A percentile compares a stretch with the other conserved stretches of the same genome.
Conservation (phyloP, 1,140 invertebrate genomes). For the Trinorchestia longiramus region DNA sequence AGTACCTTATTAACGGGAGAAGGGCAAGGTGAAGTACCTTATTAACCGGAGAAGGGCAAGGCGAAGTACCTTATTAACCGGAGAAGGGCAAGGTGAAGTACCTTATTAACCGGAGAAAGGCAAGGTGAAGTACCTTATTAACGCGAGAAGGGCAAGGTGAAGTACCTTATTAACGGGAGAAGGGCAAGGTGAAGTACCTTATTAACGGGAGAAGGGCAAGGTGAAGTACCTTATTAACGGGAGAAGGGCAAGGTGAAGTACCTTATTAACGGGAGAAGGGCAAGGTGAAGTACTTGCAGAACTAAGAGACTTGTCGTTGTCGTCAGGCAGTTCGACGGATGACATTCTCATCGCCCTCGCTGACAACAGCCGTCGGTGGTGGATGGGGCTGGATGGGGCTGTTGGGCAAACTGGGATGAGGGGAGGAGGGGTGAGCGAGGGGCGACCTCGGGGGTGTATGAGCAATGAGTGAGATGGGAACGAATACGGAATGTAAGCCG, state of each 20-base stretch:
- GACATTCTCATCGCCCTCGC: slow-evolving; percentile 88
- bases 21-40: slow-evolving; percentile 9
- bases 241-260: background rate
- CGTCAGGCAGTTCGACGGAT: slow-evolving; percentile 90
- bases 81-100: slow-evolving; percentile 91
- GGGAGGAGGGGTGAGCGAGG: too few species aligned
- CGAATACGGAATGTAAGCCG: too few species aligned
- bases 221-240: background rate
- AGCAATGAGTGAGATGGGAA: too few species aligned
- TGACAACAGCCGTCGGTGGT: slow-evolving; percentile 81
- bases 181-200: background rate
- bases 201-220: background rate
- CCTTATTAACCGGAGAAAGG: background rate
- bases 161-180: background rate
- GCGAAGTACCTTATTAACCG: slow-evolving; percentile 72
- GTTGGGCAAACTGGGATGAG: slow-evolving; percentile 43
- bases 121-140: background rate
- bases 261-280: slow-evolving; percentile 80
- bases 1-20: slow-evolving; percentile 80
- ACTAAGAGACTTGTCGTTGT: slow-evolving; percentile 90
- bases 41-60: background rate
- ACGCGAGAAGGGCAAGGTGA: background rate
- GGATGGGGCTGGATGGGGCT: slow-evolving; percentile 91
- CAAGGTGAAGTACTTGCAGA: slow-evolving; percentile 92
- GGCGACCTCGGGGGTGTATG: too few species aligned